Base-by-base conservation (phyloP, 2,888 invertebrate species). In the Cephus nigrinus region DNA sequence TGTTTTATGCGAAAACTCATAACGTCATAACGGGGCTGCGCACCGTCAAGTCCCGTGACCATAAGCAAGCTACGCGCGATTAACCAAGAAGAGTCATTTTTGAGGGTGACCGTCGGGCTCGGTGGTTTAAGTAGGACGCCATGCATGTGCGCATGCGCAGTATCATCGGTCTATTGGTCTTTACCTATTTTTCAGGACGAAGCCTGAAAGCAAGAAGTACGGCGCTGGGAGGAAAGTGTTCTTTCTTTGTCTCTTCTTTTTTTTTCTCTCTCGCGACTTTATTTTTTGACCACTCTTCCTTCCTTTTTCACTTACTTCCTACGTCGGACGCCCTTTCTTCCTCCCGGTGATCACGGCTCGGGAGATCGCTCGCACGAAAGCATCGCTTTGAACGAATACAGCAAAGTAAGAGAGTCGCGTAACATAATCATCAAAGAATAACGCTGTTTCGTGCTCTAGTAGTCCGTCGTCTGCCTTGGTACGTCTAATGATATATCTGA, bases 1-100 rank as follows among this genome's bases (percentile, higher is more conserved):
- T 73, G 71, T 71, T 71, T 71, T 71, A 32, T 15, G 68, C 72
- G 75, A 75, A 78, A 75, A 36, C 75, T 75, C 78, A 68, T 78
- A 78, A 78, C 75, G 78, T 74, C 40, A 55, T 55, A 55, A 55
- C 40, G 23, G 15, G 40, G 40, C 40, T 55, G 9, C 15, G 40
- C 40, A 23, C 31, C 71, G 71, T 71, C 32, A 72, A 71, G 75
- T 75, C 73, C 78, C 78, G 75, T 75, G 72, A 78, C 75, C 78
- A 73, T 75, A 36, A 78, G 75, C 78, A 68, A 75, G 78, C 72
- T 75, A 78, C 78, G 78, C 75, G 72, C 78, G 78, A 78, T 78
- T 78, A 78, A 78, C 35, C 78, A 75, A 55, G 78, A 78, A 75
- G 72, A 36, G 78, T 75, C 75, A 78, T 78, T 73, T 78, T 78